Evolutionary conservation across 2,888 invertebrate genomes (phyloP).

Genomic region (Autographa gamma): DNA sequence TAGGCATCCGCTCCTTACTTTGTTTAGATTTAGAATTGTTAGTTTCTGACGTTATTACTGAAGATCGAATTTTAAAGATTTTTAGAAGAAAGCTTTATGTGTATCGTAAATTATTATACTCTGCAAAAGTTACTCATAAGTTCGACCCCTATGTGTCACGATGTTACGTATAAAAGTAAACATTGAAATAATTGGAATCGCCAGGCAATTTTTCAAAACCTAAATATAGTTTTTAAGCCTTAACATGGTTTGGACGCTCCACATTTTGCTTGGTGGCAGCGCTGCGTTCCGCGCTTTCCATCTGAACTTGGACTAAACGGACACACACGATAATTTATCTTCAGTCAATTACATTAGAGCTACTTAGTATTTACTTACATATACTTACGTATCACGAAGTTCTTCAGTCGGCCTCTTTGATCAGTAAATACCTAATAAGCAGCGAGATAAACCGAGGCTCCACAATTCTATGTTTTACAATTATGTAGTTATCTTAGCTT

Average conservation of each 20-base stretch:
- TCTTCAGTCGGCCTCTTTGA: constrained; percentile 43
- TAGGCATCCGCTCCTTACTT: neutral
- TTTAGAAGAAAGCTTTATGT: neutral
- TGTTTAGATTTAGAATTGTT: neutral
- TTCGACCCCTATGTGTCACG: too few relatives aligned
- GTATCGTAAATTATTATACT: neutral
- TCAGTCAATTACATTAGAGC: neutral
- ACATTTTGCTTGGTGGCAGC: too few relatives aligned
- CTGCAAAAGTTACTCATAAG: too few relatives aligned
- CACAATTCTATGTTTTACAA: constrained; percentile 23
- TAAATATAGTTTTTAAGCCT: too few relatives aligned
- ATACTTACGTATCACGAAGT: constrained; percentile 3
- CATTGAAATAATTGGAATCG: too few relatives aligned
- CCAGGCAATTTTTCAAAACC: too few relatives aligned
- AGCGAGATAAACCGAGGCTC: constrained; percentile 32
- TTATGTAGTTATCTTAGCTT: constrained; percentile 37
- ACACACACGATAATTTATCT: neutral
- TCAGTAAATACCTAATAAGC: constrained; percentile 23
- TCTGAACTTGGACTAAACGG: neutral
- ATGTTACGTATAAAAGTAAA: too few relatives aligned
- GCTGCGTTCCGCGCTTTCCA: too few relatives aligned
- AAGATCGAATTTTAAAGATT: neutral
- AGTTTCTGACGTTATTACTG: neutral
- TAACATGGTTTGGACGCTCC: too few relatives aligned
- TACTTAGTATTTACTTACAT: constrained; percentile 3